Conservation (phyloP, 1,140 invertebrate genomes). For the Pseudomyrmex gracilis region DNA sequence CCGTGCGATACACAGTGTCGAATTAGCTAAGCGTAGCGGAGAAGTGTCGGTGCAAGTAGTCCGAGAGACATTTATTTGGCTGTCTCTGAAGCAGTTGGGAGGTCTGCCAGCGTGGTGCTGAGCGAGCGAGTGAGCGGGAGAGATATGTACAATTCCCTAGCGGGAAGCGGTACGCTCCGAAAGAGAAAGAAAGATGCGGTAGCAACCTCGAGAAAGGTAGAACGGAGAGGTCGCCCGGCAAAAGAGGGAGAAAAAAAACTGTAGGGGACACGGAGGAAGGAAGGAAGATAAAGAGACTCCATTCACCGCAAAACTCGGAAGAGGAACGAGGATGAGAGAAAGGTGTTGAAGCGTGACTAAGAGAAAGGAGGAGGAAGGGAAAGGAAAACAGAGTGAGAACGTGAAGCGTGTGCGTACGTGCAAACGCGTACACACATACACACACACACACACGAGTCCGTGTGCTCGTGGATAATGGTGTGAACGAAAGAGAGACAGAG, state of each 20-base stretch:
- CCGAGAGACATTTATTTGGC: constrained; percentile 75
- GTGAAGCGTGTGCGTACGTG: constrained; percentile 25
- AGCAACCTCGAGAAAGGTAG: constrained; percentile 51
- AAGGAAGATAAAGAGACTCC: constrained; percentile 65
- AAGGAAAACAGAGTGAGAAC: constrained; percentile 68
- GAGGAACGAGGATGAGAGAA: constrained; percentile 61
- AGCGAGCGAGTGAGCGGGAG: constrained; percentile 21
- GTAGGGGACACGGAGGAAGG: constrained; percentile 37
- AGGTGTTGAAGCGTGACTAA: constrained; percentile 74
- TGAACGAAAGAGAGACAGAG: constrained; percentile 31
- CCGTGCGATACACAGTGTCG: constrained; percentile 63
- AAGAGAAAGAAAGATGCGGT: constrained; percentile 39
- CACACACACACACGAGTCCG: constrained; percentile 40
- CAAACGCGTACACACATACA: constrained; percentile 10
- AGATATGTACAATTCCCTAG: background rate
- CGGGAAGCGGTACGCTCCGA: constrained; percentile 44
- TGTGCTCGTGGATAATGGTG: constrained; percentile 28
- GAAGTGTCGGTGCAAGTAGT: constrained; percentile 72
- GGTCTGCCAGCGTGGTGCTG: constrained; percentile 55
- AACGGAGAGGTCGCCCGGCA: background rate
- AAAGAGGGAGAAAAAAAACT: constrained; percentile 14
- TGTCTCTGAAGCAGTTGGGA: constrained; percentile 71
- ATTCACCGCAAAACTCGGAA: constrained; percentile 69
- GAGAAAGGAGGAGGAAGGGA: constrained; percentile 60
- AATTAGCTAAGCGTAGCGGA: constrained; percentile 69